Evolutionary conservation across 2,113 vertebrate genomes (phyloP).

Genomic region (Periophthalmodon schlosseri): DNA sequence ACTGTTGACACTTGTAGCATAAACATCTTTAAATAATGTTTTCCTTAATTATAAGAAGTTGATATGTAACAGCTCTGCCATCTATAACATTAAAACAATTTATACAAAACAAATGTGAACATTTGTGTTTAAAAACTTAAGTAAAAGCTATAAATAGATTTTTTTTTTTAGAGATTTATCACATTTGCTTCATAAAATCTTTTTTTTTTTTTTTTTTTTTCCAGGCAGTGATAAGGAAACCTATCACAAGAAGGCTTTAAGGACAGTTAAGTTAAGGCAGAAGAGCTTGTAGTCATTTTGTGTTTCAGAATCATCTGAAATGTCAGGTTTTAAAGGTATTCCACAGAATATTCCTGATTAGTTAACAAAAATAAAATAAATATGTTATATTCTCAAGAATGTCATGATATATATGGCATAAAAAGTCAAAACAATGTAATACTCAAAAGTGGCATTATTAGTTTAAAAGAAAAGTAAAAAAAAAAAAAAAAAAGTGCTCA

Average conservation of each 20-base stretch:
- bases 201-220: background rate
- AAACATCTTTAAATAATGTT: slow-evolving; percentile 68
- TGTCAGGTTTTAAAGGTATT: slow-evolving; percentile 26
- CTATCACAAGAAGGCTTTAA: slow-evolving; percentile 40
- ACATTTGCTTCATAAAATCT: slow-evolving; percentile 18
- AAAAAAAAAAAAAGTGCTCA: slow-evolving; percentile 62
- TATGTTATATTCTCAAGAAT: slow-evolving; percentile 28
- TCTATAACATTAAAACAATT: slow-evolving; percentile 13
- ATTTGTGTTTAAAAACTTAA: slow-evolving; percentile 15
- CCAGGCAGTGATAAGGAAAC: slow-evolving; percentile 40
- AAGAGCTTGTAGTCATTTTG: slow-evolving; percentile 23
- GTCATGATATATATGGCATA: slow-evolving; percentile 25
- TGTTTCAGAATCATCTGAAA: slow-evolving; percentile 25
- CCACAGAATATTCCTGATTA: slow-evolving; percentile 12
- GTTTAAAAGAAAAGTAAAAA: slow-evolving; percentile 42
- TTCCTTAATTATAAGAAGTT: slow-evolving; percentile 31
- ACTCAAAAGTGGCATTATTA: slow-evolving; percentile 45
- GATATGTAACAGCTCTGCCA: slow-evolving; percentile 36
- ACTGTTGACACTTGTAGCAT: slow-evolving; percentile 66
- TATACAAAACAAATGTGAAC: slow-evolving; percentile 35
- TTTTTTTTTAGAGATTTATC: background rate
- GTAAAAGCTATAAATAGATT: slow-evolving; percentile 1
- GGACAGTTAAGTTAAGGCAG: slow-evolving; percentile 39
- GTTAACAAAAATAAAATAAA: slow-evolving; percentile 50
- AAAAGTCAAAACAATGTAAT: slow-evolving; percentile 50